These are phyloP conservation scores for Drosophila neotestacea DNA, from an alignment of 2,888 invertebrate genomes.

Conservation along the genomic window DNA sequence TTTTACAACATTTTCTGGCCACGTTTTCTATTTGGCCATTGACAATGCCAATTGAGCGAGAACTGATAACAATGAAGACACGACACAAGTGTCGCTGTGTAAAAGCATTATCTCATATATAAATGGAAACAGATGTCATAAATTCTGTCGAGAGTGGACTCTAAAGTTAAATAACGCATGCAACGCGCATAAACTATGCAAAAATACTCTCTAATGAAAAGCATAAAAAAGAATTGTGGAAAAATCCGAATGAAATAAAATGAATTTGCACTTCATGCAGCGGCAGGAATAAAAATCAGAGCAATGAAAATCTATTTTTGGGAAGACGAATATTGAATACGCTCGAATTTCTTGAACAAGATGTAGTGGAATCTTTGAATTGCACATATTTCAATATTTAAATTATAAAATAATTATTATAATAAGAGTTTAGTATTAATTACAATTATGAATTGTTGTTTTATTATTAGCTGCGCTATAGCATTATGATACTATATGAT, in stretches of 20 bases:
- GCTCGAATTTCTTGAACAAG: background rate
- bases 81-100: conserved; percentile 26
- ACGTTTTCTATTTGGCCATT: conserved; percentile 27
- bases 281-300: background rate
- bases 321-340: conserved; percentile 7
- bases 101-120: conserved; percentile 29
- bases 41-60: conserved; percentile 41
- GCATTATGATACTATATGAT: too few species aligned
- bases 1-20: conserved; percentile 26
- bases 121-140: conserved; percentile 23
- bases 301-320: background rate
- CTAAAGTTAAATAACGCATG: conserved; percentile 45
- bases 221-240: conserved; percentile 30
- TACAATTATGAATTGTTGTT: too few species aligned
- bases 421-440: too few species aligned
- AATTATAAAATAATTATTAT: too few species aligned
- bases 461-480: too few species aligned
- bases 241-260: conserved; percentile 19
- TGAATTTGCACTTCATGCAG: conserved; percentile 26
- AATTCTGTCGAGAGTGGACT: conserved; percentile 27
- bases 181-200: conserved; percentile 39
- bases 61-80: conserved; percentile 19
- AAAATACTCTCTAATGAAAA: conserved; percentile 53
- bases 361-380: background rate
- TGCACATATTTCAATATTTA: too few species aligned